Base-by-base conservation (phyloP, 2,888 invertebrate species). In the Ernsta delagoae region DNA sequence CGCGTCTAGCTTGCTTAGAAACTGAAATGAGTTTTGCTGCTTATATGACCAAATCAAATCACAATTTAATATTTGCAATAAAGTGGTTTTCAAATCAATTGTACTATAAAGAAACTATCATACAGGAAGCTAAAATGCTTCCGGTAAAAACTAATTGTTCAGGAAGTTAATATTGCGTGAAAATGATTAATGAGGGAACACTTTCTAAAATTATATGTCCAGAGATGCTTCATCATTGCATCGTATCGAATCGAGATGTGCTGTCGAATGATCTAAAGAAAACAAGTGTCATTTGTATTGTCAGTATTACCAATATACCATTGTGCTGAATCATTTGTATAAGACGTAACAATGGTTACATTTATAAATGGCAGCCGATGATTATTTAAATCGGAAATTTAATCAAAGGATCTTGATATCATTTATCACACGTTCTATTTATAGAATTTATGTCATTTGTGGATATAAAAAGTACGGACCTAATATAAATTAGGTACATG, bases 101-200 rank as follows among this genome's bases (percentile, higher is more conserved):
- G 3, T 8, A 24, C 24, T 59, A 9, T 16, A 50, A 16, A 7
- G 7, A 50, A 50, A 31, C 3, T 6, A 67, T 24, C 24, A 67
- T 56, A 7, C 16, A 24, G 39, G 7, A 31, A 59, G 16, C 41
- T 39, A 57, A 57, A 59, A 16, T 39, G 68, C 56, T 39, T 48
- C 24, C 48, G 50, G 60, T 54, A 24, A 53, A 24, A 43, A 63
- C 41, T 36, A 43, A 63, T 59, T 63, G 34, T 65, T 41, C 39
- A 62, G 68, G 63, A 69, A 69, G 16, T 59, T 57, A 41, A 62
- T 56, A n/a, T 59, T 8, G 68, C 57, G 62, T 62, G 50, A 69
- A 63, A 48, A 63, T 69, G 59, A 69, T 69, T 63, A 63, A 69
- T 69, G 68, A 63, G 62, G 62, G 34, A 53, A 56, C 48, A 62